Conservation (phyloP, 37 sponge, comb jelly and placozoan genomes). For the Aphrocallistes beatrix region DNA sequence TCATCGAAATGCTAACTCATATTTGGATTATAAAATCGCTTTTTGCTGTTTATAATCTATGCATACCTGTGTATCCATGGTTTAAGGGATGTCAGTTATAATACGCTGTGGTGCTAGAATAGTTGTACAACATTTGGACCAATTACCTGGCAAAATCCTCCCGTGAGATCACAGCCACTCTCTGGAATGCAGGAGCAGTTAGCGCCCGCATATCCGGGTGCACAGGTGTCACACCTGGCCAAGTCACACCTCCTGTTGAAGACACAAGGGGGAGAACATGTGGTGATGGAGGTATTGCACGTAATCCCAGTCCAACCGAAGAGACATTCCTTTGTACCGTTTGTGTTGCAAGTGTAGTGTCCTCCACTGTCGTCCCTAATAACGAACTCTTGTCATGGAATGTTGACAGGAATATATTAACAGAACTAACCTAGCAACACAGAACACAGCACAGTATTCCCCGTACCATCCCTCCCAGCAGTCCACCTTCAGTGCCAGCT, state of each 20-base stretch:
- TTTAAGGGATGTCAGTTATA: no score
- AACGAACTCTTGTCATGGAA: not conserved
- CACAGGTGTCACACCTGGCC: not conserved
- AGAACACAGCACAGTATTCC: not conserved
- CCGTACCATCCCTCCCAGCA: constrained; percentile 14
- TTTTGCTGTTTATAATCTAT: no score
- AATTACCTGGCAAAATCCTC: not conserved
- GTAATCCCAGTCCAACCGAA: not conserved
- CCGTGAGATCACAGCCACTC: not conserved
- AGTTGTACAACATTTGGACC: no score
- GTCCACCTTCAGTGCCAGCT: not conserved
- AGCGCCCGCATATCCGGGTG: not conserved
- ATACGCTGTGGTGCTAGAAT: no score
- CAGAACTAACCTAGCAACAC: not conserved
- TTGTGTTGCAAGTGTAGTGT: not conserved
- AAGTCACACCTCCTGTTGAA: not conserved
- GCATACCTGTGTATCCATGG: no score
- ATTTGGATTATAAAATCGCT: no score
- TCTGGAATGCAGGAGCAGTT: not conserved
- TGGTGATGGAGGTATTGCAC: not conserved
- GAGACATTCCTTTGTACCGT: not conserved
- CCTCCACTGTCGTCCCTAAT: not conserved
- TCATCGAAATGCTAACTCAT: no score
- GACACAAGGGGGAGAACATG: not conserved
- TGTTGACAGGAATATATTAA: not conserved